phyloP scores from a whole-genome alignment of 1,140 invertebrate species.

The Leguminivora glycinivorella region DNA sequence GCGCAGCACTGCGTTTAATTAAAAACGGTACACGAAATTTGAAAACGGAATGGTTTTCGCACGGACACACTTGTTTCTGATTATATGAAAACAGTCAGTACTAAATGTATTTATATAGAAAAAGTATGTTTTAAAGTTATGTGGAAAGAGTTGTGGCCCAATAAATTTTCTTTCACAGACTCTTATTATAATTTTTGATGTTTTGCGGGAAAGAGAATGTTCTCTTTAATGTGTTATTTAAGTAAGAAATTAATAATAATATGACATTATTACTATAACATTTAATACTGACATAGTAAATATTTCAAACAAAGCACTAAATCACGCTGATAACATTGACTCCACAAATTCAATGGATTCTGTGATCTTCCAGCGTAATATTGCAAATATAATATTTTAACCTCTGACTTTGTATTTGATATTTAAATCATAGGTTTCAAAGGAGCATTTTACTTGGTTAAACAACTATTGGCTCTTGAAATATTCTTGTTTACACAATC shows the following conservation, averaged over 20 bases:
- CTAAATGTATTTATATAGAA: not conserved
- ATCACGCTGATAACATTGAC: slow-evolving; percentile 13
- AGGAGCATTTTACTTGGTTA: not conserved
- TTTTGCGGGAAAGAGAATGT: too few relatives aligned
- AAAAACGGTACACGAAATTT: slow-evolving; percentile 42
- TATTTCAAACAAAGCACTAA: slow-evolving; percentile 6
- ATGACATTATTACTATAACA: too few relatives aligned
- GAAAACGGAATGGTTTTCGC: slow-evolving; percentile 30
- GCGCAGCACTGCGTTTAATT: slow-evolving; percentile 33
- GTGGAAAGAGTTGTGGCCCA: too few relatives aligned
- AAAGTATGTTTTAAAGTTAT: not conserved
- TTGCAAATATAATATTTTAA: slow-evolving; percentile 20
- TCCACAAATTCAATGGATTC: slow-evolving; percentile 10
- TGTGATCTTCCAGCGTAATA: slow-evolving; percentile 15
- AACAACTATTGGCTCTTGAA: not conserved
- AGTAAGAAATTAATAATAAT: not conserved
- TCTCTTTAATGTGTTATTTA: not conserved
- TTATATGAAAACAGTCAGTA: not conserved
- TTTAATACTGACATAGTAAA: not conserved
- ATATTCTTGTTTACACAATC: slow-evolving; percentile 3
- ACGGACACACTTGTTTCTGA: slow-evolving; percentile 1
- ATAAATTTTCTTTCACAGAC: too few relatives aligned
- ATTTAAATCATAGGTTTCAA: slow-evolving; percentile 17
- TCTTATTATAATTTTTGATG: too few relatives aligned
- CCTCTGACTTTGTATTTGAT: slow-evolving; percentile 6